Percentiles rank a stretch among this genome's conserved stretches.
These are phyloP conservation scores for Pollachius pollachius DNA, from an alignment of 2,113 vertebrate genomes.

Conservation along the genomic window DNA sequence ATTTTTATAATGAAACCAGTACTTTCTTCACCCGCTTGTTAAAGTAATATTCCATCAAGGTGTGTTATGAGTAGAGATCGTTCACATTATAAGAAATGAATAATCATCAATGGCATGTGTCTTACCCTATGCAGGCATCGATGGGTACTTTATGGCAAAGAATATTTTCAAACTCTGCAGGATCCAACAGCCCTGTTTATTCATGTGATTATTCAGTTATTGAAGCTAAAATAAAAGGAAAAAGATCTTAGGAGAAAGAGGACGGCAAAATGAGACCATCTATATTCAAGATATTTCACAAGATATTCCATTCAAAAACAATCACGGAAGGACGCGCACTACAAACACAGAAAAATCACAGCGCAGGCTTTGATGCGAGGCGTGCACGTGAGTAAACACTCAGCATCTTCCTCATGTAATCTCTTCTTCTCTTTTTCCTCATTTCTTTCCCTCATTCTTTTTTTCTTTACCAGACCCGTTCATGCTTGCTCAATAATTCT, in stretches of 20 bases:
- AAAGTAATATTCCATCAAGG: no score
- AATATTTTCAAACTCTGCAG: background rate
- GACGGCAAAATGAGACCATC: background rate
- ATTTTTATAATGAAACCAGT: no score
- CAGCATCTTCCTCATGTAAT: constrained; percentile 30
- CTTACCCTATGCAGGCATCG: no score
- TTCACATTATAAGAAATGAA: no score
- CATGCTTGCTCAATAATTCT: constrained; percentile 40
- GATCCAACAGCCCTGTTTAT: background rate
- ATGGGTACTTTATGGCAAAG: background rate
- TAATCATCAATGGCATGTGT: no score
- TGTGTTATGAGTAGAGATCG: no score
- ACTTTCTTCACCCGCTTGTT: no score
- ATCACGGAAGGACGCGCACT: constrained; percentile 34
- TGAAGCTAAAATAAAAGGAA: background rate
- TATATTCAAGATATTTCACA: constrained; percentile 1
- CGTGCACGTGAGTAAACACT: constrained; percentile 8
- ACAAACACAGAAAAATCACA: constrained; percentile 31
- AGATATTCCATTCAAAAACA: constrained; percentile 47
- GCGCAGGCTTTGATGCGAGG: constrained; percentile 47
- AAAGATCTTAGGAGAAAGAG: background rate
- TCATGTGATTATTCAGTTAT: background rate
- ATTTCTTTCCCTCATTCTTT: constrained; percentile 35
- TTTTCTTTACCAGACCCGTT: constrained; percentile 27
- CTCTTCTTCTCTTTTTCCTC: constrained; percentile 31